phyloP scores from a whole-genome alignment of 2,797 vertebrate species.

The Glyptemys insculpta region DNA sequence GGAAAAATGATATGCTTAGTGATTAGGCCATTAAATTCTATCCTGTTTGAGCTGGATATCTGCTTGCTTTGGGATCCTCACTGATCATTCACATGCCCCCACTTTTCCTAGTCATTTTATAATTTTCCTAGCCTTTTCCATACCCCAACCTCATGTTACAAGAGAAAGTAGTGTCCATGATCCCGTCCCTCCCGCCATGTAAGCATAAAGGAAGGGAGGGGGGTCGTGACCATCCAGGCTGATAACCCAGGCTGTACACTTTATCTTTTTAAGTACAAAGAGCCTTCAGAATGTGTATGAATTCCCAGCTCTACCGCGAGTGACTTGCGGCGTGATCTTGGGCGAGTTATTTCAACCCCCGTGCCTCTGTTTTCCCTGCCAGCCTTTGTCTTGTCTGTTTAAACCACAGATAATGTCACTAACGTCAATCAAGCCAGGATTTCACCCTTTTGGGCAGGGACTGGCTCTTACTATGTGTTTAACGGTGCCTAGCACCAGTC shows the following conservation, averaged over 20 bases:
- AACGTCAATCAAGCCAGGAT: not conserved
- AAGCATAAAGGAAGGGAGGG: too few relatives aligned
- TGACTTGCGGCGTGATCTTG: not conserved
- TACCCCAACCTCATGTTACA: too few relatives aligned
- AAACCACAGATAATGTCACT: not conserved
- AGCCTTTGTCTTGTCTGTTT: not conserved
- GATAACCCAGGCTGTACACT: not conserved
- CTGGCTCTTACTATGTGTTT: not conserved
- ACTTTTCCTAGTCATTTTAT: too few relatives aligned
- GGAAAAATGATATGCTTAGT: too few relatives aligned
- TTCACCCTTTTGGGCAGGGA: not conserved
- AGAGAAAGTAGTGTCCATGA: too few relatives aligned
- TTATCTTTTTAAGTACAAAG: not conserved
- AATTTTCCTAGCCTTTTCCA: too few relatives aligned
- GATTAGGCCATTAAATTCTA: too few relatives aligned
- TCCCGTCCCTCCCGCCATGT: too few relatives aligned
- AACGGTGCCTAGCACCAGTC: not conserved
- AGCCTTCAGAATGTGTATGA: not conserved
- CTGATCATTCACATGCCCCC: too few relatives aligned
- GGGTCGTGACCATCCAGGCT: too few relatives aligned
- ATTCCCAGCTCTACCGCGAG: not conserved
- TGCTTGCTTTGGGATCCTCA: too few relatives aligned
- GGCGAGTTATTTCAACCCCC: not conserved
- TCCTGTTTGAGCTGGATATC: too few relatives aligned
- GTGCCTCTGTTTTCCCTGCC: not conserved